Conservation (phyloP, 2,888 invertebrate species). For the Daptonema setosum region DNA sequence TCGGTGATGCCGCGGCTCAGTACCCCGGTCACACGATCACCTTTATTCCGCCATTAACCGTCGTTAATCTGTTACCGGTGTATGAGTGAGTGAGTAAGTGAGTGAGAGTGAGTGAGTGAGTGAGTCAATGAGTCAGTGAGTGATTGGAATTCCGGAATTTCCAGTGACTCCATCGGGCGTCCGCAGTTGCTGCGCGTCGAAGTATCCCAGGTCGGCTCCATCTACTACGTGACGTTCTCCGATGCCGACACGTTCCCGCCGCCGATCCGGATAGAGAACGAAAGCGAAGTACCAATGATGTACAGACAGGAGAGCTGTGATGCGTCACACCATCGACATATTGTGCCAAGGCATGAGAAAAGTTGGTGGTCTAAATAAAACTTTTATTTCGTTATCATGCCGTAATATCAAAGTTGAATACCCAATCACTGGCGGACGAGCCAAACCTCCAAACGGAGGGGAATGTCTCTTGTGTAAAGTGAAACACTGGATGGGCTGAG, state of each 20-base stretch:
- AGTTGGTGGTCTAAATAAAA: too few species aligned
- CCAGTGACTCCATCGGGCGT: conserved; percentile 48
- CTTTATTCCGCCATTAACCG: conserved; percentile 56
- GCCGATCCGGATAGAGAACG: conserved; percentile 79
- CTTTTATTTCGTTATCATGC: too few species aligned
- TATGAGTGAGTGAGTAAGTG: too few species aligned
- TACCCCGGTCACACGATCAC: conserved; percentile 69
- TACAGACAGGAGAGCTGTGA: conserved; percentile 30
- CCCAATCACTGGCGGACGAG: too few species aligned
- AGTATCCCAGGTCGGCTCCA: conserved; percentile 66
- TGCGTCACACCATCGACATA: conserved; percentile 46
- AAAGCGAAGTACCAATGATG: conserved; percentile 47
- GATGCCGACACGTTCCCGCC: conserved; percentile 80
- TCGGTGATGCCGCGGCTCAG: too few species aligned
- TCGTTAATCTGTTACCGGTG: conserved; percentile 66
- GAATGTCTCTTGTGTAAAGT: too few species aligned
- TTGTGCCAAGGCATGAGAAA: conserved; percentile 38
- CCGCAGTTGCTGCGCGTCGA: conserved; percentile 69
- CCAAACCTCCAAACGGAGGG: too few species aligned
- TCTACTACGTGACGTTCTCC: conserved; percentile 68
- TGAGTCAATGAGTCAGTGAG: too few species aligned
- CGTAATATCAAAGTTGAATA: too few species aligned
- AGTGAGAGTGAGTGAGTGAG: too few species aligned
- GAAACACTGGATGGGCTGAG: too few species aligned
- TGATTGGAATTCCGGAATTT: too few species aligned